A percentile compares a stretch with the other conserved stretches of the same genome.
phyloP scores from a whole-genome alignment of 1,140 invertebrate genomes.

The Drosophila pallidifrons region DNA sequence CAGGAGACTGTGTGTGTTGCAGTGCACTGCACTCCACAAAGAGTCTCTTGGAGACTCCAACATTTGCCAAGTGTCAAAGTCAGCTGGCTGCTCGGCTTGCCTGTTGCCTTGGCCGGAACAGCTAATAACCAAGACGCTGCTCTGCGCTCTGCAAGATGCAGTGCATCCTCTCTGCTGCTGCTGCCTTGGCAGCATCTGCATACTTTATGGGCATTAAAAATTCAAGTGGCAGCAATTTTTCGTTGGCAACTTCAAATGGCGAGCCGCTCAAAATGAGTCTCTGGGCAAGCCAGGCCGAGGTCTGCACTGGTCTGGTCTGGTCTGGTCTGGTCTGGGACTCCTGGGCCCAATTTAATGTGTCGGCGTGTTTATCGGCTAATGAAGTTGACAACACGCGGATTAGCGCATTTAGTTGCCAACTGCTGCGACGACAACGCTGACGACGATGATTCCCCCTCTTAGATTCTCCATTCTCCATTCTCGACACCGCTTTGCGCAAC shows the following conservation, averaged over 20 bases:
- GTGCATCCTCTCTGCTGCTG: conserved; percentile 56
- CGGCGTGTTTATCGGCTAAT: conserved; percentile 85
- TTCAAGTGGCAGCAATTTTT: conserved; percentile 85
- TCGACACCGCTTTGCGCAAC: background rate
- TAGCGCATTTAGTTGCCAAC: conserved; percentile 84
- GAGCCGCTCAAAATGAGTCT: conserved; percentile 59
- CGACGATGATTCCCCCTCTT: background rate
- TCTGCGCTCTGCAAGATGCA: conserved; percentile 65
- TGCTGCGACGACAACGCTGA: conserved; percentile 50
- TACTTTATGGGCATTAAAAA: conserved; percentile 85
- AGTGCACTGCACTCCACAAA: conserved; percentile 3
- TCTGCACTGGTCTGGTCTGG: background rate
- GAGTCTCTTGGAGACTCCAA: conserved; percentile 8
- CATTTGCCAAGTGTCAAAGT: conserved; percentile 70
- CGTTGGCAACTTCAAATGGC: conserved; percentile 81
- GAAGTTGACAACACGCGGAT: conserved; percentile 85
- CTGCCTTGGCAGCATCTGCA: conserved; percentile 45
- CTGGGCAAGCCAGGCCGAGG: background rate
- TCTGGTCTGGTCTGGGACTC: background rate
- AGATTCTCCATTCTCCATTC: background rate
- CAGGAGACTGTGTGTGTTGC: background rate
- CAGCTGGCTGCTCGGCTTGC: conserved; percentile 33
- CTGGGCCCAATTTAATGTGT: conserved; percentile 80
- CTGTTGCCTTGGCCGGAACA: conserved; percentile 7
- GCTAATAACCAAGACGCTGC: conserved; percentile 52